These are phyloP conservation scores for Periparus ater DNA, from an alignment of 2,797 vertebrate species.

Conservation along the genomic window DNA sequence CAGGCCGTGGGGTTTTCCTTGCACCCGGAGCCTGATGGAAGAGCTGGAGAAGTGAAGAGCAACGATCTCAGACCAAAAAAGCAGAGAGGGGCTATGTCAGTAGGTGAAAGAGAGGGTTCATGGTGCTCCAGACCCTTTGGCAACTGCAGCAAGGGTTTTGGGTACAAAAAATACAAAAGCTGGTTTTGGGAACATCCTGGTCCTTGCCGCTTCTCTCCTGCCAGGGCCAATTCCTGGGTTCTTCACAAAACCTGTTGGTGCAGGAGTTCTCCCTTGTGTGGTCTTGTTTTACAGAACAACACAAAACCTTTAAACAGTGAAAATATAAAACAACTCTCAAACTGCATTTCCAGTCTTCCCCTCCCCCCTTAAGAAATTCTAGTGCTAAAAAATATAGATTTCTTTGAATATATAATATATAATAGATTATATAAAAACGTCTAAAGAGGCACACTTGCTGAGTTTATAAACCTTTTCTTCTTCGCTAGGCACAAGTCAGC, in stretches of 20 bases:
- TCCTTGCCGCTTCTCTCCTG: not conserved
- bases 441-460: constrained; percentile 49
- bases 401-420: constrained; percentile 66
- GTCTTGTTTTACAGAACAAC: constrained; percentile 17
- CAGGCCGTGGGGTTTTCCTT: not conserved
- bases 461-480: constrained; percentile 27
- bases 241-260: not conserved
- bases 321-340: constrained; percentile 21
- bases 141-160: not conserved
- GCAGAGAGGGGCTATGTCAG: not conserved
- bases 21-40: not conserved
- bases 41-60: not conserved
- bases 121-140: constrained; percentile 12
- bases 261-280: not conserved
- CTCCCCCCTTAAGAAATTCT: constrained; percentile 17
- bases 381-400: constrained; percentile 63
- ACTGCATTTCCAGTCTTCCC: not conserved
- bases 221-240: not conserved
- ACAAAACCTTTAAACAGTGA: constrained; percentile 5
- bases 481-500: constrained; percentile 25
- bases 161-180: constrained; percentile 15
- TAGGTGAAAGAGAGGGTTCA: not conserved
- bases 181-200: not conserved
- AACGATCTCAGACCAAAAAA: not conserved
- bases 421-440: constrained; percentile 63